phyloP scores from a whole-genome alignment of 1,140 invertebrate species.

The Leptopilina clavipes region DNA sequence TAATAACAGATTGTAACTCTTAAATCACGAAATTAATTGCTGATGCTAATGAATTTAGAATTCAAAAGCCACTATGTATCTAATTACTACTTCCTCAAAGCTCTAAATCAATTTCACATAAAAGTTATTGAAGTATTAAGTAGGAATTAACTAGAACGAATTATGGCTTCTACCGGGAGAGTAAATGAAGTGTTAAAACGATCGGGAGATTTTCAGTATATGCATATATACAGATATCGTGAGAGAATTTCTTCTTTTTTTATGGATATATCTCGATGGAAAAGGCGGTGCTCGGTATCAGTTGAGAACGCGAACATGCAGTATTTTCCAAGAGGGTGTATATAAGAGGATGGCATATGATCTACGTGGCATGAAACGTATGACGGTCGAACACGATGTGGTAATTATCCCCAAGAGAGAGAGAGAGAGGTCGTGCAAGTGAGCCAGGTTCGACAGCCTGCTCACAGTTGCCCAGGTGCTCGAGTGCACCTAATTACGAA shows the following conservation, averaged over 20 bases:
- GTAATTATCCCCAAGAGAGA: conserved; percentile 65
- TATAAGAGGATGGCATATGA: conserved; percentile 49
- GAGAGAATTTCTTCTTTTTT: conserved; percentile 20
- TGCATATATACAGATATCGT: background rate
- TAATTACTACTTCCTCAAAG: conserved; percentile 6
- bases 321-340: conserved; percentile 12
- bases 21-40: conserved; percentile 8
- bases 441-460: conserved; percentile 41
- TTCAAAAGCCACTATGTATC: background rate
- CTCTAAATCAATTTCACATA: background rate
- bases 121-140: conserved; percentile 18
- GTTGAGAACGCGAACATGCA: conserved; percentile 7
- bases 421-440: conserved; percentile 36
- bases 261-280: background rate
- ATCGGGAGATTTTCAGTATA: background rate
- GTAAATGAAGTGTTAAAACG: conserved; percentile 19
- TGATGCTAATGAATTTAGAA: conserved; percentile 22
- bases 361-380: conserved; percentile 57
- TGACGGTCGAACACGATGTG: conserved; percentile 63
- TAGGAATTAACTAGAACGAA: conserved; percentile 21
- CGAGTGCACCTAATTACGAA: conserved; percentile 71
- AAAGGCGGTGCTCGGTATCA: conserved; percentile 7
- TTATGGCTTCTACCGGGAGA: conserved; percentile 3
- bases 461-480: conserved; percentile 64
- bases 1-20: background rate